Evolutionary conservation across 2,113 vertebrate genomes (phyloP), one percentile per base, ranked within the genome.

Genomic region (Peromyscus polionotus): DNA sequence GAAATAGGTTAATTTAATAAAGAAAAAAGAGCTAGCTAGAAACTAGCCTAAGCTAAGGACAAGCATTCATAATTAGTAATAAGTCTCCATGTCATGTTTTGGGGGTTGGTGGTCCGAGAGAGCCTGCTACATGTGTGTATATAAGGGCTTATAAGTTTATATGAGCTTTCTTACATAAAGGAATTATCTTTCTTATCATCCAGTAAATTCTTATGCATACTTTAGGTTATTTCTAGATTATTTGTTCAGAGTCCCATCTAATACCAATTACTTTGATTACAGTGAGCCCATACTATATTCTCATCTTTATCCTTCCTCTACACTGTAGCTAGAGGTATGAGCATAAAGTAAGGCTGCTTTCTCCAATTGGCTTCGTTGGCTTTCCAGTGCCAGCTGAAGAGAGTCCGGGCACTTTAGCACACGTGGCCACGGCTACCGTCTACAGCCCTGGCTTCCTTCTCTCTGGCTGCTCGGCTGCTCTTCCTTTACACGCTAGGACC

Each of bases 141-240:
- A 57, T 6, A 57, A 36, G 51, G 10, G 4, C 51, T 81, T 81
- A 17, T 36, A 3, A 36, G 28, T 31, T 51, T 77, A 19, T 77
- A 17, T 77, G 26, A 31, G 31, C 61, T 61, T 61, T 84, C 36
- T 83, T 84, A 57, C 36, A 20, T 63, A 63, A 61, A 80, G 54
- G 13, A 84, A 83, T 61, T 83, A n/a, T 36, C 36, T 72, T 72
- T 72, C 72, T 42, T 87, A 31, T 96, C 75, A 90, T 70, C 80
- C 79, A 42, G 79, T 83, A 86, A 94, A 90, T 86, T 93, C 80
- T 90, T 77, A 63, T 14, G 45, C 76, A n/a, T 31, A 92, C 73
- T 88, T 93, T 36, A 77, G 26, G 72, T 42, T 93, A 61, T 51
- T 88, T 91, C n/a, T 36, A 45, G 51, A 48, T 83, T 93, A 28